Evolutionary conservation across 2,888 invertebrate species (phyloP).

Genomic region (Nomada goodeniana): DNA sequence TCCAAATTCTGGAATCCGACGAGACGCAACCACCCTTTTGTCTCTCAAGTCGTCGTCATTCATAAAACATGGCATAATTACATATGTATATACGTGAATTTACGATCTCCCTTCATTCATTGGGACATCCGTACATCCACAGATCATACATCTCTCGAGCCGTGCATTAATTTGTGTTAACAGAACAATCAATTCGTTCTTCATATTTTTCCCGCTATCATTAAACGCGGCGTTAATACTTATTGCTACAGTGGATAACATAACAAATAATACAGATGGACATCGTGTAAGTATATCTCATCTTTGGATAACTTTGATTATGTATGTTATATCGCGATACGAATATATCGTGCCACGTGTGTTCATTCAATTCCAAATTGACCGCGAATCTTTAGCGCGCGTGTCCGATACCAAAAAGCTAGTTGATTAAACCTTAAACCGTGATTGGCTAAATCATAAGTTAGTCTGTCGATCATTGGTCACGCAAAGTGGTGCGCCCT

Average conservation of each 20-base stretch:
- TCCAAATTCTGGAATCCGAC: background rate
- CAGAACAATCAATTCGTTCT: background rate
- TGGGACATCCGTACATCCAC: background rate
- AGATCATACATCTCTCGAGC: too few relatives aligned
- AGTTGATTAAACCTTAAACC: background rate
- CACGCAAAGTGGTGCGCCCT: background rate
- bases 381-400: background rate
- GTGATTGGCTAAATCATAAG: conserved; percentile 9
- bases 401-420: background rate
- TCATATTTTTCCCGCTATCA: background rate
- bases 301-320: background rate
- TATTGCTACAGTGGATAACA: background rate
- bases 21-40: background rate
- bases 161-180: background rate
- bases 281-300: background rate
- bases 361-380: background rate
- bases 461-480: conserved; percentile 5
- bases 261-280: background rate
- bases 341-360: background rate
- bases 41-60: background rate
- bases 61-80: background rate
- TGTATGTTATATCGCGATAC: too few relatives aligned
- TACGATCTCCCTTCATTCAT: background rate
- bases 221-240: too few relatives aligned
- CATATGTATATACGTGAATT: background rate